Percentiles rank a stretch among this genome's conserved stretches.
phyloP scores from a whole-genome alignment of 2,113 vertebrate species.

The Pelusios castaneus region DNA sequence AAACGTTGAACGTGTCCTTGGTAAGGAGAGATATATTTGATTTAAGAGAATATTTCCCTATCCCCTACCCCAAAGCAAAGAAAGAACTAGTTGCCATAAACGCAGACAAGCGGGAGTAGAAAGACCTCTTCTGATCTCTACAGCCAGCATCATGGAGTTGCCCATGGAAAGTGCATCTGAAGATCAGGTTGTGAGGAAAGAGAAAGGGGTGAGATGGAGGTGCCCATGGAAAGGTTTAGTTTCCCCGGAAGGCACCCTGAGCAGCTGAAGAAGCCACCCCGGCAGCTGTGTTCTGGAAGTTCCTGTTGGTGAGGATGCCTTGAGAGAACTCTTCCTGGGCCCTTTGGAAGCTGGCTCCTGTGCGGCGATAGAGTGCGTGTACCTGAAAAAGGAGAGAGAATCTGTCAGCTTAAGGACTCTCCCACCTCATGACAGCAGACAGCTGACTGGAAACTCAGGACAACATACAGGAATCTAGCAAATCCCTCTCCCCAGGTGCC shows the following conservation, averaged over 20 bases:
- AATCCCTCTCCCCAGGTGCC: accelerated
- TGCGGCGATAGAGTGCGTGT: slow-evolving; percentile 90
- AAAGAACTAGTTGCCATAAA: slow-evolving; percentile 30
- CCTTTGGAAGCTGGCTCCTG: slow-evolving; percentile 93
- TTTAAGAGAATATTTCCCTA: slow-evolving; percentile 36
- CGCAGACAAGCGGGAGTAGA: neutral
- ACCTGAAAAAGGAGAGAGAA: slow-evolving; percentile 75
- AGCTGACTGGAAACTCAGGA: accelerated
- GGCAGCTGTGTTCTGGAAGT: slow-evolving; percentile 84
- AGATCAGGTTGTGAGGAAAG: neutral
- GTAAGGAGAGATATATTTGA: slow-evolving; percentile 50
- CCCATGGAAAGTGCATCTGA: slow-evolving; percentile 60
- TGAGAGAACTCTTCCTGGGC: slow-evolving; percentile 95
- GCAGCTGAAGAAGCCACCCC: slow-evolving; percentile 84
- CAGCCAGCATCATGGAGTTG: slow-evolving; percentile 48
- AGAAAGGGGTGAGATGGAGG: neutral
- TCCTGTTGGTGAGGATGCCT: slow-evolving; percentile 87
- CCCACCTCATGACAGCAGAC: neutral
- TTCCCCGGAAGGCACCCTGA: slow-evolving; percentile 82
- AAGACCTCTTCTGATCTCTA: neutral
- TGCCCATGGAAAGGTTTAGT: slow-evolving; percentile 47
- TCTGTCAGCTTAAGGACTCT: neutral
- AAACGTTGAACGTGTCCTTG: neutral
- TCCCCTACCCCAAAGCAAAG: slow-evolving; percentile 19
- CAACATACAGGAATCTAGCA: neutral